Base-by-base conservation (phyloP, 2,113 vertebrate species). In the human (Homo sapiens) region DNA sequence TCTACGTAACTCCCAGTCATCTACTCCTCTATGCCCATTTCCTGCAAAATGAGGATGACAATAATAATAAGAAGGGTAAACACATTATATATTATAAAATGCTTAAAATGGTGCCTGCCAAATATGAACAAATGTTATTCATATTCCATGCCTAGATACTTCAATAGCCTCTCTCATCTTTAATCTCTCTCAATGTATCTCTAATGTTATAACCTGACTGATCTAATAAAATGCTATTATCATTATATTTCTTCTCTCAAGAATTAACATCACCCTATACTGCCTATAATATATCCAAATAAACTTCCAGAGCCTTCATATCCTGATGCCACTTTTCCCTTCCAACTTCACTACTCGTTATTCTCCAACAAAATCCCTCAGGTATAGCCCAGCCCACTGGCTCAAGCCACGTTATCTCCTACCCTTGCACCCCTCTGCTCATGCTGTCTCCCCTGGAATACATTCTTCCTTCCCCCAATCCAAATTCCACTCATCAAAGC, bases 181-280 rank as follows among this genome's bases (percentile, higher is more conserved):
- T 78, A 70, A 55, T 79, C 50, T 88, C 38, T 72, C 35, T 50
- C 48, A 94, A 66, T 89, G 11, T 40, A 84, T 23, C 48, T 68
- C 81, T 96, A 80, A 96, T 38, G 61, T 64, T 81, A 93, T 40
- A 22, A 22, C 32, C 50, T 76, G 30, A 89, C 10, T 70, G 52
- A 83, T 14, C 32, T 38, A 84, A 23, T 64, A 92, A 95, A 89
- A 96, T 59, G 38, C 23, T 52, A 86, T 59, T 92, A 93, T 89
- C 13, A 85, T 84, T 70, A 70, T 32, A 73, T 70, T 83, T 66
- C 79, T 93, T 93, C 32, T 87, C 25, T 93, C 9, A 94, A 93
- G 38, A 95, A 94, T 32, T 70, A 73, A 40, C 23, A 68, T 90
- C 35, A 75, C 64, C 12, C 55, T 89, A 14, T 52, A 84, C 2